These are phyloP conservation scores for Sinohyriopsis cumingii DNA, from an alignment of 2,888 invertebrate genomes.

Conservation along the genomic window DNA sequence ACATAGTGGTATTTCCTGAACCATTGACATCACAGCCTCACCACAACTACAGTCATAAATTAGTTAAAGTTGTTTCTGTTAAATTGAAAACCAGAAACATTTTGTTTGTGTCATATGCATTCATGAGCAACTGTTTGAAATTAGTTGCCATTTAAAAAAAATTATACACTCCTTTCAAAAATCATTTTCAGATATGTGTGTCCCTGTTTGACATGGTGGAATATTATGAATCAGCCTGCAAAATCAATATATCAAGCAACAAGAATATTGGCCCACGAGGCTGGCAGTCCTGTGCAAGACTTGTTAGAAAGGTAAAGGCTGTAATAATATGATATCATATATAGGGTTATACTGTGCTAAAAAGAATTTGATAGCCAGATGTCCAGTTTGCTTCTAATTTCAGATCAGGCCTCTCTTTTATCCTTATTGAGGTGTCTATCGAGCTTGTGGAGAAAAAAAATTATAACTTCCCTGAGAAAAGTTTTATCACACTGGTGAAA, in stretches of 20 bases:
- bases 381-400: neutral
- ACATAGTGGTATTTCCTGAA: too few relatives aligned
- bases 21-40: too few relatives aligned
- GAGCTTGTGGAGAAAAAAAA: too few relatives aligned
- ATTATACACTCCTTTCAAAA: neutral
- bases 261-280: slow-evolving; percentile 83
- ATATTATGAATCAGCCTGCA: slow-evolving; percentile 88
- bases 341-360: slow-evolving; percentile 78
- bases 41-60: too few relatives aligned
- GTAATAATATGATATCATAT: neutral
- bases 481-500: too few relatives aligned
- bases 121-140: neutral
- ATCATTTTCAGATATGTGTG: slow-evolving; percentile 76
- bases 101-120: neutral
- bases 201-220: slow-evolving; percentile 93
- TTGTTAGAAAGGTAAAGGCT: slow-evolving; percentile 82
- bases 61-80: neutral
- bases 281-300: slow-evolving; percentile 87
- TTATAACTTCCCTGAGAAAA: too few relatives aligned
- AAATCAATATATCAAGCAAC: slow-evolving; percentile 85
- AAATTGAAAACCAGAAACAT: neutral
- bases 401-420: too few relatives aligned
- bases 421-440: too few relatives aligned
- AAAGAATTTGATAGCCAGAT: slow-evolving; percentile 74
- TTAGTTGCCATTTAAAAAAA: neutral